These are phyloP conservation scores for Popillia japonica DNA, from an alignment of 1,140 invertebrate genomes.

Conservation along the genomic window DNA sequence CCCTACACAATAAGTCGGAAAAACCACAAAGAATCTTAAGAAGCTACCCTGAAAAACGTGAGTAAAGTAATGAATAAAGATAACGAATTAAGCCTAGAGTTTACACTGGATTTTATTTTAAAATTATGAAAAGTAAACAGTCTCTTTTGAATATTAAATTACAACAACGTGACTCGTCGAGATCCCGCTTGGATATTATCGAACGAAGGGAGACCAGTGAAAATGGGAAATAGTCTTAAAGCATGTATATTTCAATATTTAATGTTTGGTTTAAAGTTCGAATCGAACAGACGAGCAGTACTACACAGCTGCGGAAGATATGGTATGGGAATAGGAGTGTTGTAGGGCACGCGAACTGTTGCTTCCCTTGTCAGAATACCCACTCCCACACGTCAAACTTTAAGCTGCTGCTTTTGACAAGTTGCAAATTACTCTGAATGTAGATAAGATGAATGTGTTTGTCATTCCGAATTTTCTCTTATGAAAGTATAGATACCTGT, in stretches of 20 bases:
- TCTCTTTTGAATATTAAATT: constrained; percentile 29
- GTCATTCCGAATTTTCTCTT: constrained; percentile 25
- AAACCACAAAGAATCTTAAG: constrained; percentile 25
- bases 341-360: background rate
- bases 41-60: background rate
- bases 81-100: constrained; percentile 20
- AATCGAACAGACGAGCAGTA: background rate
- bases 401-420: constrained; percentile 26
- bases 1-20: background rate
- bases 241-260: constrained; percentile 28
- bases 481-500: constrained; percentile 34
- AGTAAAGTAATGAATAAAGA: constrained; percentile 31
- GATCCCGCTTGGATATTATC: background rate
- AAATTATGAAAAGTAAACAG: constrained; percentile 24
- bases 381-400: constrained; percentile 19
- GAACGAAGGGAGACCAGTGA: background rate
- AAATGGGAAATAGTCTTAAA: constrained; percentile 7
- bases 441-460: constrained; percentile 34
- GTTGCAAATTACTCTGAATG: constrained; percentile 33
- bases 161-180: constrained; percentile 17
- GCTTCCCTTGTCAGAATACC: constrained; percentile 26
- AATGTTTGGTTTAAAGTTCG: constrained; percentile 28
- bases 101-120: constrained; percentile 32
- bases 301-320: background rate
- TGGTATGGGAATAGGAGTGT: background rate